phyloP scores from a whole-genome alignment of 2,113 vertebrate genomes.

The Acrocephalus arundinaceus region DNA sequence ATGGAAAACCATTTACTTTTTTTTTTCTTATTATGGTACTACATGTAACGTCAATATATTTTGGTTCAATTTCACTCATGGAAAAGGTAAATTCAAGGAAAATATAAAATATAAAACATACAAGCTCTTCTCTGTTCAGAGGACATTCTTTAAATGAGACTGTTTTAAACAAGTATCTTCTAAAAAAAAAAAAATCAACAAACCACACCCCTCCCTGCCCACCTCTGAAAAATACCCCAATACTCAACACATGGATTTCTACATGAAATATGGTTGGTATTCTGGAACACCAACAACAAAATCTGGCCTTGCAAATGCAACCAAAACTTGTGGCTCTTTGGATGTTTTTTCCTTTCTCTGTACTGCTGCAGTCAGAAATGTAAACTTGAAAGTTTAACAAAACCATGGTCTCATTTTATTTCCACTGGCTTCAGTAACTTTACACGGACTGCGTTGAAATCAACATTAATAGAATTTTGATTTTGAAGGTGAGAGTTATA shows the following conservation, averaged over 20 bases:
- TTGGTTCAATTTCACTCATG: background rate
- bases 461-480: background rate
- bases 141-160: background rate
- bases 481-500: background rate
- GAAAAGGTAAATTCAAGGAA: background rate
- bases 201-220: rapidly evolving
- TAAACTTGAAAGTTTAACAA: background rate
- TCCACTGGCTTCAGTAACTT: background rate
- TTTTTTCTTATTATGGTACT: background rate
- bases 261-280: background rate
- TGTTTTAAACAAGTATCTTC: background rate
- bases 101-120: background rate
- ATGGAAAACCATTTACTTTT: background rate
- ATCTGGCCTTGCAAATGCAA: background rate
- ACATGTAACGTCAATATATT: background rate
- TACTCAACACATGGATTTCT: background rate
- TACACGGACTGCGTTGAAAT: background rate
- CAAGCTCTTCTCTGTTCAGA: background rate
- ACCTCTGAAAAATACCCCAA: background rate
- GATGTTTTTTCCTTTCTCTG: background rate
- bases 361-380: background rate
- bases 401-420: background rate
- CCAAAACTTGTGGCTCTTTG: background rate
- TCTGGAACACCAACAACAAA: background rate
- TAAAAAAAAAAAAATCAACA: background rate